phyloP scores from a whole-genome alignment of 2,888 invertebrate genomes.

The Noctua fimbriata region DNA sequence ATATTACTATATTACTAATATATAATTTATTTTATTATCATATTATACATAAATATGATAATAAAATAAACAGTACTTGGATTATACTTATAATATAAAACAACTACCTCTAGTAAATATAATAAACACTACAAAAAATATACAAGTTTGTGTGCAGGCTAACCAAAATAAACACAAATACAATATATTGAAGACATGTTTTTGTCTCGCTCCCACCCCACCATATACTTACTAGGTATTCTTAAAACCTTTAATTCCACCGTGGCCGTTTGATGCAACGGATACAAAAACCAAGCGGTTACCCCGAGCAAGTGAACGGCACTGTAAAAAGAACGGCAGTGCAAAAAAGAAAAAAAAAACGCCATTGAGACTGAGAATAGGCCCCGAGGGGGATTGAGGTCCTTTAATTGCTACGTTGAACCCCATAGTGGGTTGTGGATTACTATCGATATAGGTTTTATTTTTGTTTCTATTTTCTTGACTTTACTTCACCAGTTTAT shows the following conservation, averaged over 20 bases:
- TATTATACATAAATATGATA: too few relatives aligned
- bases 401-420: conserved; percentile 54
- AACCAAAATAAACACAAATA: too few relatives aligned
- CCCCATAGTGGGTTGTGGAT: neutral
- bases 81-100: too few relatives aligned
- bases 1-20: too few relatives aligned
- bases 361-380: conserved; percentile 44
- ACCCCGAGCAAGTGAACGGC: conserved; percentile 32
- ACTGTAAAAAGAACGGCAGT: conserved; percentile 17
- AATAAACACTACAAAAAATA: too few relatives aligned
- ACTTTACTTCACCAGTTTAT: neutral
- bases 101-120: too few relatives aligned
- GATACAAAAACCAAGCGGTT: conserved; percentile 20
- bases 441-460: conserved; percentile 3
- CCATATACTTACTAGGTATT: neutral
- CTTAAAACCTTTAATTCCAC: neutral
- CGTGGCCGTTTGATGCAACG: conserved; percentile 19
- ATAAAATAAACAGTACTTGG: too few relatives aligned
- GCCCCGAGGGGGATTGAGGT: conserved; percentile 31
- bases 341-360: conserved; percentile 11
- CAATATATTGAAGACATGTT: too few relatives aligned
- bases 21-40: too few relatives aligned
- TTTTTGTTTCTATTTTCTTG: neutral
- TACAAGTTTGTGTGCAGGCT: too few relatives aligned
- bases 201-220: too few relatives aligned